A percentile compares a stretch with the other conserved stretches of the same genome.
phyloP scores from a whole-genome alignment of 2,888 invertebrate genomes.

The Hemistola chrysoprasaria region DNA sequence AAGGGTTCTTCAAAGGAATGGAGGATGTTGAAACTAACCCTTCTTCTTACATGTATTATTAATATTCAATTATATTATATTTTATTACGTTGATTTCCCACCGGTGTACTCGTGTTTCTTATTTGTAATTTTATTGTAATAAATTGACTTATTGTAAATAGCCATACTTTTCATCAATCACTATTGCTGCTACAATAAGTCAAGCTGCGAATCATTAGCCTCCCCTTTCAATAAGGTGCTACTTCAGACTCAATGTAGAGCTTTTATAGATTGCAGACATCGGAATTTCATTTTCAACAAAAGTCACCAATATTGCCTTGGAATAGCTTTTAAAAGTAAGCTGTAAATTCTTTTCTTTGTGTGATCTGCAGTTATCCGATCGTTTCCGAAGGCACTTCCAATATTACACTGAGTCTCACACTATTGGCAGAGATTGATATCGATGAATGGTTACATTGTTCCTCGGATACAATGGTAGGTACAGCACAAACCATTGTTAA shows the following conservation, averaged over 20 bases:
- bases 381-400: slow-evolving; percentile 34
- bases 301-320: slow-evolving; percentile 24
- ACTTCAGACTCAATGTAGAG: slow-evolving; percentile 39
- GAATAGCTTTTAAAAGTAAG: slow-evolving; percentile 23
- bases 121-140: slow-evolving; percentile 24
- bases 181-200: slow-evolving; percentile 46
- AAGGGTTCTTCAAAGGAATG: slow-evolving; percentile 19
- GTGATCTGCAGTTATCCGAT: slow-evolving; percentile 34
- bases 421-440: slow-evolving; percentile 39
- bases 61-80: slow-evolving; percentile 1
- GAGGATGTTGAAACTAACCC: too few relatives aligned
- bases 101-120: slow-evolving; percentile 23
- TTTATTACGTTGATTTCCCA: slow-evolving; percentile 11
- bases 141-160: slow-evolving; percentile 38
- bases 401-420: slow-evolving; percentile 47
- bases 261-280: slow-evolving; percentile 34
- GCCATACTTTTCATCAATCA: slow-evolving; percentile 42
- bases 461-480: slow-evolving; percentile 33
- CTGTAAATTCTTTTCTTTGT: slow-evolving; percentile 33
- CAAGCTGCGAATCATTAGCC: slow-evolving; percentile 58
- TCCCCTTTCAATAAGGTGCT: slow-evolving; percentile 47
- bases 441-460: slow-evolving; percentile 39
- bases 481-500: slow-evolving; percentile 29
- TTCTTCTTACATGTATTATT: too few relatives aligned
- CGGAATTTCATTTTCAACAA: slow-evolving; percentile 30